Evolutionary conservation across 2,888 invertebrate genomes (phyloP).

Genomic region (Bibio marci): DNA sequence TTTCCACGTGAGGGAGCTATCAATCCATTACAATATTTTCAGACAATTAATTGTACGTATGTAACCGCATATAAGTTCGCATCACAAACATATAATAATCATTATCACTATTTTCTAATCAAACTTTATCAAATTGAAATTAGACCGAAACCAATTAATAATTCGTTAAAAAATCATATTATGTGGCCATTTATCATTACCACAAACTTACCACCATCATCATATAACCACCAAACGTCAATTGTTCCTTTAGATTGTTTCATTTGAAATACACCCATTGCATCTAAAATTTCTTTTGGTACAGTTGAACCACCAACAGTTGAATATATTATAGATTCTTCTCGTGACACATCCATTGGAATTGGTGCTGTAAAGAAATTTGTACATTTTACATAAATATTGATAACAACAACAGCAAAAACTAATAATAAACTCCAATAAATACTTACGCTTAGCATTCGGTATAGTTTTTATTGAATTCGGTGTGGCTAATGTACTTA

Average conservation of each 20-base stretch:
- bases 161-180: too few relatives aligned
- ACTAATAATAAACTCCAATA: not conserved
- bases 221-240: constrained; percentile 95
- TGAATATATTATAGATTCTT: constrained; percentile 34
- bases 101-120: too few relatives aligned
- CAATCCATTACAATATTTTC: too few relatives aligned
- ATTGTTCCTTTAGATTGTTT: constrained; percentile 67
- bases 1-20: too few relatives aligned
- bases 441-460: constrained; percentile 7
- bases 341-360: constrained; percentile 23
- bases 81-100: too few relatives aligned
- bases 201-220: constrained; percentile 50
- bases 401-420: too few relatives aligned
- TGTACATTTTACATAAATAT: not conserved
- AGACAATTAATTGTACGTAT: too few relatives aligned
- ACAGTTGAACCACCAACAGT: constrained; percentile 41
- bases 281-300: constrained; percentile 46
- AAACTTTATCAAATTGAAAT: too few relatives aligned
- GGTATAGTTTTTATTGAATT: constrained; percentile 21
- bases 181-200: too few relatives aligned
- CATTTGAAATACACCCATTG: constrained; percentile 55
- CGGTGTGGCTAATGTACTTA: constrained; percentile 31
- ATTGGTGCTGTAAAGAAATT: constrained; percentile 13
- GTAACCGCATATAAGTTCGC: too few relatives aligned
- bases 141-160: too few relatives aligned